Evolutionary conservation across 2,888 invertebrate species (phyloP), one percentile per base, ranked within the genome.

Genomic region (Melitaea athalia): DNA sequence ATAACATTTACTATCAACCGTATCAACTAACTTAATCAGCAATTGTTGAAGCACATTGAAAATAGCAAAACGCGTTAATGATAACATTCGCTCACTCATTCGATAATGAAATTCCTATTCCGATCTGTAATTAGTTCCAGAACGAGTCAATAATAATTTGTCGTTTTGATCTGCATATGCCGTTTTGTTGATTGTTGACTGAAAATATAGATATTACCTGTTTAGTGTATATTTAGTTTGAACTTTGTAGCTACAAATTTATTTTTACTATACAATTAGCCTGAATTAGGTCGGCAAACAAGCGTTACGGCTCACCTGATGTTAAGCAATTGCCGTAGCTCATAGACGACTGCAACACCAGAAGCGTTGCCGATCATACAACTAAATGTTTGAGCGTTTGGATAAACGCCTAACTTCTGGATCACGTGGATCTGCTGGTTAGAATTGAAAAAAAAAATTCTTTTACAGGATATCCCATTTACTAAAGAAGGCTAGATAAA

Each of bases 91-190:
- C 47, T 8, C n/a, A 47, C 33, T 33, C 12, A 59, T 17, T 33
- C 63, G 45, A 49, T 42, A 63, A 60, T 43, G 62, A 63, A 63
- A 67, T 63, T 45, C 52, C 52, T 47, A 60, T 67, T 61, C 61
- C 66, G 50, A 67, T 67, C 52, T 65, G 55, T 71, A 71, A 71
- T 71, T 69, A 71, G 61, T 62, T 57, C 63, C 62, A 63, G 62
- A 71, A 68, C 69, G 63, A 60, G 60, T 64, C 64, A 71, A 69
- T 69, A 64, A 24, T 66, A 71, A 71, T 69, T 71, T 69, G 68
- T 67, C 66, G 66, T 69, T 24, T 69, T 69, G 66, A 71, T 67
- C 70, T 63, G 67, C 61, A 59, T 63, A 69, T 60, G 68, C 68
- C 60, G 64, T 64, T 61, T 57, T 57, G 68, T 60, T 61, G 61